Evolutionary conservation across 2,888 invertebrate species (phyloP), one percentile per base, ranked within the genome.

Genomic region (Polymixis lichenea): DNA sequence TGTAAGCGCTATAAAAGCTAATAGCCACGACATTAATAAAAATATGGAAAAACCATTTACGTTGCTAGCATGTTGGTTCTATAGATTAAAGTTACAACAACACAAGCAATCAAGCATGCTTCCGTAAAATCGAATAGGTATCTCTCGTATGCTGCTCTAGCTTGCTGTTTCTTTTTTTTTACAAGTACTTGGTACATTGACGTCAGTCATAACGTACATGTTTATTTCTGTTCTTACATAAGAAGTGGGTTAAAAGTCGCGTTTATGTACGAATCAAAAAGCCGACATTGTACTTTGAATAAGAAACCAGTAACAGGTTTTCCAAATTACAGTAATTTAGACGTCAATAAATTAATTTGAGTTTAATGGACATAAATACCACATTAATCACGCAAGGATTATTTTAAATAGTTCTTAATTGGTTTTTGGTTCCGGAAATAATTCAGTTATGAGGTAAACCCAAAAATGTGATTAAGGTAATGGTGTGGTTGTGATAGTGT

Each of bases 291-390:
- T 32, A n/a, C 19, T 46, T 19, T 46, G 19, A 64, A 19, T 61
- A 49, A 17, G 1, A 51, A 71, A 69, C 56, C 22, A 49, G 17
- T 19, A 32, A 46, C 55, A 19, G 38, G 67, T 65, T 68, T 58
- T 82, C 11, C 28, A 19, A 83, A 76, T 72, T 13, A 69, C 43
- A 17, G 22, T 70, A 46, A 73, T 67, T 70, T 55, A 13, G 64
- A 13, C n/a, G 53, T 5, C 43, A n/a, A 15, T 53, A 11, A 15
- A 55, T 38, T 60, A 70, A 80, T 77, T 77, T 53, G 28, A 64
- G 55, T 60, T 56, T 53, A 80, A 83, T 76, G 22, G 32, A 17
- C 6, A 49, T 25, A 11, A 28, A 53, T 22, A 8, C 46, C 46
- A 65, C n/a, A 58, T 38, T 38, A 19, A 38, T 64, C 28, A 70